A percentile compares a stretch with the other conserved stretches of the same genome.
Evolutionary conservation across 2,797 vertebrate genomes (phyloP).

Genomic region (Urophycis tenuis): DNA sequence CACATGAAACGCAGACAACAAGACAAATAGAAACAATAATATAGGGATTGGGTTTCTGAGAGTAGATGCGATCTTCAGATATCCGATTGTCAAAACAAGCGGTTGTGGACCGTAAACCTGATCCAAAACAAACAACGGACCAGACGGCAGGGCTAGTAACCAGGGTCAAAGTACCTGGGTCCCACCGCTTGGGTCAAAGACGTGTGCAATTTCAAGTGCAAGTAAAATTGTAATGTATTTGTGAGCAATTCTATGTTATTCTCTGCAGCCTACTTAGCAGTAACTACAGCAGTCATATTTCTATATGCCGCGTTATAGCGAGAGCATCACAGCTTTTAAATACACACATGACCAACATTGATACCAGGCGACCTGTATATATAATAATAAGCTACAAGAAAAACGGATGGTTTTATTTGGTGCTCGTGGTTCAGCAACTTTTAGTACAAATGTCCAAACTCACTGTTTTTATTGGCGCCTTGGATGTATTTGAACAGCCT

Average conservation of each 20-base stretch:
- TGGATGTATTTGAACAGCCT: slow-evolving; percentile 72
- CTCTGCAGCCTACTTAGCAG: no score
- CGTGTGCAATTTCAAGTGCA: background rate
- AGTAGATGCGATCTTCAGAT: background rate
- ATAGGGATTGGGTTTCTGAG: no score
- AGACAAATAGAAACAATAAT: background rate
- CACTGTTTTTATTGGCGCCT: slow-evolving; percentile 68
- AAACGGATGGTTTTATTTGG: background rate
- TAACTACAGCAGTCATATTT: no score
- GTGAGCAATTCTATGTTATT: no score
- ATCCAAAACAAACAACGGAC: no score
- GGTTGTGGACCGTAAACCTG: background rate
- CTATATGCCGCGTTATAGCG: no score
- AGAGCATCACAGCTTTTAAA: no score
- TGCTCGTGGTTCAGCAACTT: background rate
- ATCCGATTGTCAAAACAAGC: background rate
- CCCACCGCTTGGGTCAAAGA: no score
- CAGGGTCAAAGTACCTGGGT: background rate
- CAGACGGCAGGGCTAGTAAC: background rate
- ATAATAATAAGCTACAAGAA: background rate
- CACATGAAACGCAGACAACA: no score
- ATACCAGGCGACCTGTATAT: no score
- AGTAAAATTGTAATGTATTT: no score
- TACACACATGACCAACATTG: no score
- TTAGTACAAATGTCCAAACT: slow-evolving; percentile 25